Evolutionary conservation across 2,888 invertebrate genomes (phyloP).

Genomic region (Acronicta psi): DNA sequence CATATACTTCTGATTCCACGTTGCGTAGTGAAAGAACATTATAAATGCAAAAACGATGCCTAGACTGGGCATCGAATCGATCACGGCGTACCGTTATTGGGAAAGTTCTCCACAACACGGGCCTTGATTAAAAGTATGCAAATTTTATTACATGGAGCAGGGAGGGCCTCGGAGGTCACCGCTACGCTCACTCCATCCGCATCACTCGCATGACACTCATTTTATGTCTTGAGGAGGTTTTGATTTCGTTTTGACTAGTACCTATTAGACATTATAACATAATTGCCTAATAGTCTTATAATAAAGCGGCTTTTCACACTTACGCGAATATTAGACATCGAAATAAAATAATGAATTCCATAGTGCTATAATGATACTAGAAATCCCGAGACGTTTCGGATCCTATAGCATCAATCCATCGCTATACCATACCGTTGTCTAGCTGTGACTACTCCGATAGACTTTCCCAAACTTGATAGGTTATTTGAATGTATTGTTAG

Average conservation of each 20-base stretch:
- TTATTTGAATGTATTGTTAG: no score
- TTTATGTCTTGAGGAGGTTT: conserved; percentile 48
- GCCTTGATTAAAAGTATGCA: conserved; percentile 90
- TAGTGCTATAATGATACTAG: no score
- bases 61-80: conserved; percentile 80
- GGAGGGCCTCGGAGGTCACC: conserved; percentile 67
- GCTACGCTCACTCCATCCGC: conserved; percentile 65
- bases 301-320: no score
- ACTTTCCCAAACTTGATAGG: no score
- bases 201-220: conserved; percentile 67
- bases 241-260: background rate
- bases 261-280: background rate
- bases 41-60: conserved; percentile 74
- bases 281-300: no score
- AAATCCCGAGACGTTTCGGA: no score
- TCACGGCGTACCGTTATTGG: conserved; percentile 87
- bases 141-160: conserved; percentile 88
- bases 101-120: conserved; percentile 89
- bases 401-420: no score
- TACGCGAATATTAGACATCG: no score
- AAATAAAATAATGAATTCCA: no score
- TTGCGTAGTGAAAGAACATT: conserved; percentile 54
- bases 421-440: no score
- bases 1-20: conserved; percentile 9
- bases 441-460: no score